Conservation (phyloP, 2,797 vertebrate species). For the Karalla daura region DNA sequence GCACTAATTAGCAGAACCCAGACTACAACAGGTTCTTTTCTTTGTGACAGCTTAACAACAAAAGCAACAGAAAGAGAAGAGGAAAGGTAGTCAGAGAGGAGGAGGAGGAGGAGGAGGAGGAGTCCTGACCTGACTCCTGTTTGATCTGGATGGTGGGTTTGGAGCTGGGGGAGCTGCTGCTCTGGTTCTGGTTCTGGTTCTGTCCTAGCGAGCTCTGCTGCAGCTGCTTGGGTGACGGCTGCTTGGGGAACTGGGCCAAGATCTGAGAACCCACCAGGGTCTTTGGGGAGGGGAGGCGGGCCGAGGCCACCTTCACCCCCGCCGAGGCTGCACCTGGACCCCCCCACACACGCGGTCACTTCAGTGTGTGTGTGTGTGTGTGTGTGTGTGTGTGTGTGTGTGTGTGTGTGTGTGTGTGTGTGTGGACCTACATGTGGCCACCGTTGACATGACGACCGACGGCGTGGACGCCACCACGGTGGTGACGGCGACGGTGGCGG, state of each 20-base stretch:
- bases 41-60: too few species aligned
- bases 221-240: constrained; percentile 90
- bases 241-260: constrained; percentile 95
- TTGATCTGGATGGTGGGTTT: constrained; percentile 99
- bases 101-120: too few species aligned
- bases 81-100: background rate
- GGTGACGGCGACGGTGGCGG: constrained; percentile 89
- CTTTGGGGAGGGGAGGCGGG: constrained; percentile 94
- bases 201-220: constrained; percentile 81
- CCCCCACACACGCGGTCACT: too few species aligned
- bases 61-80: background rate
- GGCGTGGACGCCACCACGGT: constrained; percentile 93
- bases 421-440: constrained; percentile 88
- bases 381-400: too few species aligned
- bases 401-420: too few species aligned
- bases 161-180: constrained; percentile 81
- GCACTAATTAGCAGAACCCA: background rate
- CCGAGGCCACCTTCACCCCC: constrained; percentile 91
- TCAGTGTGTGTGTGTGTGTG: too few species aligned
- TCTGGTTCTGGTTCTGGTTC: constrained; percentile 75
- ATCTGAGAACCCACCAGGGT: constrained; percentile 92
- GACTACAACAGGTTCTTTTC: background rate
- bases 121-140: constrained; percentile 93
- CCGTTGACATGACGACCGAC: constrained; percentile 94
- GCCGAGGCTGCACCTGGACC: constrained; percentile 89